These are phyloP conservation scores for Garra rufa DNA, from an alignment of 2,113 vertebrate species.

Conservation along the genomic window DNA sequence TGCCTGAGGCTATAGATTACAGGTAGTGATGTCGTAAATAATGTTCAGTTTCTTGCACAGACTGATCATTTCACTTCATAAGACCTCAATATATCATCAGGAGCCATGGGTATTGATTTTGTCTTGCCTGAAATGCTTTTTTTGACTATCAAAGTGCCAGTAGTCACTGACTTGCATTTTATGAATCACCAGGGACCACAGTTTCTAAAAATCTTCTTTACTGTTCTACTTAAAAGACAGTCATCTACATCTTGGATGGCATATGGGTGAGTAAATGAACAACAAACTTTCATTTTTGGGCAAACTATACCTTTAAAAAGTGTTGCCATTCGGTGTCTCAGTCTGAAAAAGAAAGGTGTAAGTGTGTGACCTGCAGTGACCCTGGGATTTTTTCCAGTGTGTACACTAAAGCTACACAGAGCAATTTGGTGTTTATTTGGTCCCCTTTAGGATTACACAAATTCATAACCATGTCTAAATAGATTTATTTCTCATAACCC, in stretches of 20 bases:
- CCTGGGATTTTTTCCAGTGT: not conserved
- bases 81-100: no score
- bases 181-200: no score
- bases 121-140: no score
- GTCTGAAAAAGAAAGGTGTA: not conserved
- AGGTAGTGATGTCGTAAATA: no score
- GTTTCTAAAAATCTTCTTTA: not conserved
- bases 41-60: no score
- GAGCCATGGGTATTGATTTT: no score
- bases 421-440: not conserved
- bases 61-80: no score
- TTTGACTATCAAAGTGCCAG: no score
- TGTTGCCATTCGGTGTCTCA: not conserved
- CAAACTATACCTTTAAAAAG: not conserved
- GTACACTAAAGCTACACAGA: not conserved
- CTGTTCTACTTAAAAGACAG: not conserved
- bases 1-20: no score
- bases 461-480: slow-evolving; percentile 68
- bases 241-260: not conserved
- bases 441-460: slow-evolving; percentile 56
- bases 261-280: not conserved
- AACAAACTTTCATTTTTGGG: not conserved
- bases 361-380: not conserved
- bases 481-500: slow-evolving; percentile 74
- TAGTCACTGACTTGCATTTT: no score